Evolutionary conservation across 2,797 vertebrate genomes (phyloP).

Genomic region (Macropodus opercularis): DNA sequence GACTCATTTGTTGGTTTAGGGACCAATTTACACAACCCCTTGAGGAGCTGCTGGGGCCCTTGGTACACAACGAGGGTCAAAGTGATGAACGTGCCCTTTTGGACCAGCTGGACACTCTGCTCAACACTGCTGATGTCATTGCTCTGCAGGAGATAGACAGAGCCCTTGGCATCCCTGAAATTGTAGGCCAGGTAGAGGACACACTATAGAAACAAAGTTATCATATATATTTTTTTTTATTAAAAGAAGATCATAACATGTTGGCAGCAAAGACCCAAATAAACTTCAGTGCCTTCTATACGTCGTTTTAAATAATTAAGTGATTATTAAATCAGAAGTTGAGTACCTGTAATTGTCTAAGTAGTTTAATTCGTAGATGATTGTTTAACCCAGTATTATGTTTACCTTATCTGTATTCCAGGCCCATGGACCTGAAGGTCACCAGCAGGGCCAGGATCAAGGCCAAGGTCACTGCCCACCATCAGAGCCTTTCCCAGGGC

Average conservation of each 20-base stretch:
- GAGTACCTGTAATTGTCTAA: too few relatives aligned
- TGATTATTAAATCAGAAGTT: too few relatives aligned
- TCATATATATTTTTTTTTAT: neutral
- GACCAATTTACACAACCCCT: slow-evolving; percentile 87
- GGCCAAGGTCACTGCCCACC: slow-evolving; percentile 66
- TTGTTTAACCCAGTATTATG: too few relatives aligned
- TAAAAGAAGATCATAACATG: neutral
- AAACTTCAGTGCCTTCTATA: neutral
- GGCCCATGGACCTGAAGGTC: slow-evolving; percentile 83
- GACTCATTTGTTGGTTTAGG: slow-evolving; percentile 74
- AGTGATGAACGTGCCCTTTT: slow-evolving; percentile 92
- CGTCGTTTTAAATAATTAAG: too few relatives aligned
- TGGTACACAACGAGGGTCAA: slow-evolving; percentile 88
- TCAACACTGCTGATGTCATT: slow-evolving; percentile 93
- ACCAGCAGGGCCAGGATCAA: slow-evolving; percentile 55
- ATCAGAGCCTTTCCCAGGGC: slow-evolving; percentile 87
- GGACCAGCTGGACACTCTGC: slow-evolving; percentile 93
- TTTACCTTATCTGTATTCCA: slow-evolving; percentile 29
- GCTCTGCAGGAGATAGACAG: slow-evolving; percentile 96
- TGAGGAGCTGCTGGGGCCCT: slow-evolving; percentile 90
- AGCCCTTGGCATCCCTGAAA: slow-evolving; percentile 96
- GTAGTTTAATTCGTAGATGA: neutral
- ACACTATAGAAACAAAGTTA: neutral
- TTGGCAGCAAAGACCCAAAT: neutral
- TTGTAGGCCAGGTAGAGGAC: slow-evolving; percentile 91